Evolutionary conservation across 2,888 invertebrate genomes (phyloP).

Genomic region (Liodrosophila aerea): DNA sequence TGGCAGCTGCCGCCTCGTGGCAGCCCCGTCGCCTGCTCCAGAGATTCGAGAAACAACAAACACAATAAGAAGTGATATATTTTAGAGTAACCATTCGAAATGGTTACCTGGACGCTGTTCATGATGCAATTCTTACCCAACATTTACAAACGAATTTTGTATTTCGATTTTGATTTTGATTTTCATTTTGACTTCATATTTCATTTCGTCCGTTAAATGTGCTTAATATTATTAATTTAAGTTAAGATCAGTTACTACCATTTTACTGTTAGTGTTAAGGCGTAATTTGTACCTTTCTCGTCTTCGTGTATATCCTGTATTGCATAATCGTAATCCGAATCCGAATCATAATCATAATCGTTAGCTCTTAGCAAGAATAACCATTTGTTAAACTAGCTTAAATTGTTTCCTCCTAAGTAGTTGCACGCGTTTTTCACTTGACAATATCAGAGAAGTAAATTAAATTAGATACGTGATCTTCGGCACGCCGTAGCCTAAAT

Average conservation of each 20-base stretch:
- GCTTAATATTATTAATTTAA: conserved; percentile 32
- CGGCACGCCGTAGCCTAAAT: conserved; percentile 34
- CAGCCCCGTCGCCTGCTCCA: conserved; percentile 35
- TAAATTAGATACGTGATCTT: conserved; percentile 24
- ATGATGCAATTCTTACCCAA: conserved; percentile 33
- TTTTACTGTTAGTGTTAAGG: conserved; percentile 43
- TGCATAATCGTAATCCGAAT: conserved; percentile 53
- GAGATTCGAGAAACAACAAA: conserved; percentile 21
- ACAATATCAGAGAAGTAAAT: conserved; percentile 56
- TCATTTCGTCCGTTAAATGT: conserved; percentile 22
- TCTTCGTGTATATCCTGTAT: conserved; percentile 59
- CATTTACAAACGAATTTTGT: conserved; percentile 37
- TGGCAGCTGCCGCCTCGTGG: conserved; percentile 43
- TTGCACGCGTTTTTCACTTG: conserved; percentile 65
- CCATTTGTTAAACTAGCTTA: conserved; percentile 54
- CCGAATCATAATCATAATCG: conserved; percentile 41
- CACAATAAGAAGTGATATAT: conserved; percentile 68
- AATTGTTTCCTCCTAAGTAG: conserved; percentile 59
- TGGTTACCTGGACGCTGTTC: conserved; percentile 55
- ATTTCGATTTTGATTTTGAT: conserved; percentile 1
- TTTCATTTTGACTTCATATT: conserved; percentile 8
- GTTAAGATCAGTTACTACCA: conserved; percentile 1
- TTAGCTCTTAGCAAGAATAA: conserved; percentile 42
- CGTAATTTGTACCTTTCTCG: conserved; percentile 57
- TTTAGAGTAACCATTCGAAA: conserved; percentile 63